Conservation (phyloP, 2,113 vertebrate genomes). For the Myotis yumanensis region DNA sequence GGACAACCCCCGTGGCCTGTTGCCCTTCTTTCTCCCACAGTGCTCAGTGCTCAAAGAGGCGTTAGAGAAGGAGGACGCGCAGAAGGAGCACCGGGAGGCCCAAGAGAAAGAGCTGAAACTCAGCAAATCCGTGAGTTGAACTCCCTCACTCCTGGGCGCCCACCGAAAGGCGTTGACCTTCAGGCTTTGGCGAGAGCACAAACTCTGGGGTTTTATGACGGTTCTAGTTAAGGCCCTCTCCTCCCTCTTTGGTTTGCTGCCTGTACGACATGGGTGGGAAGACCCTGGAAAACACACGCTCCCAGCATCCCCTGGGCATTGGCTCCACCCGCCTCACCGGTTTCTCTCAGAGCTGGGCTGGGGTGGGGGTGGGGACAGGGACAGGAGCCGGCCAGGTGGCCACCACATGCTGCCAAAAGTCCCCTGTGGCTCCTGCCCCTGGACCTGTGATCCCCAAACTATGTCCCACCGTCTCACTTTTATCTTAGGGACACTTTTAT, state of each 20-base stretch:
- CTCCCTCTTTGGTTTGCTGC: background rate
- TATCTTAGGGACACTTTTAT: background rate
- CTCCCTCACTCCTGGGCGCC: rapidly evolving
- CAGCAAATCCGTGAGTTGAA: slow-evolving; percentile 80
- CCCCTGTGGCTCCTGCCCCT: background rate
- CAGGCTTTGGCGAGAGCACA: background rate
- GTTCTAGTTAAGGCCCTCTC: background rate
- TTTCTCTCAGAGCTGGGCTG: background rate
- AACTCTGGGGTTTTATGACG: background rate
- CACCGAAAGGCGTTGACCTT: rapidly evolving
- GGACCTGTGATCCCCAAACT: background rate
- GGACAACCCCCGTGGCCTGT: rapidly evolving
- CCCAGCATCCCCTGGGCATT: background rate
- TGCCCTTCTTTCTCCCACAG: slow-evolving; percentile 63
- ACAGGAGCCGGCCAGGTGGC: background rate
- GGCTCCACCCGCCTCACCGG: background rate
- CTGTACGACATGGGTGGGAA: background rate
- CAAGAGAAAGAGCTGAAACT: slow-evolving; percentile 76
- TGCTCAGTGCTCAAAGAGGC: slow-evolving; percentile 80
- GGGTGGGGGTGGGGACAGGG: background rate
- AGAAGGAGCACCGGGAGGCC: slow-evolving; percentile 59
- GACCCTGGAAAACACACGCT: rapidly evolving
- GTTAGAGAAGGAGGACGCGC: slow-evolving; percentile 41
- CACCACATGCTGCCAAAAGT: background rate
- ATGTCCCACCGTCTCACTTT: background rate